A percentile compares a stretch with the other conserved stretches of the same genome.
Conservation (phyloP, 2,888 invertebrate species). For the Euproctis similis region DNA sequence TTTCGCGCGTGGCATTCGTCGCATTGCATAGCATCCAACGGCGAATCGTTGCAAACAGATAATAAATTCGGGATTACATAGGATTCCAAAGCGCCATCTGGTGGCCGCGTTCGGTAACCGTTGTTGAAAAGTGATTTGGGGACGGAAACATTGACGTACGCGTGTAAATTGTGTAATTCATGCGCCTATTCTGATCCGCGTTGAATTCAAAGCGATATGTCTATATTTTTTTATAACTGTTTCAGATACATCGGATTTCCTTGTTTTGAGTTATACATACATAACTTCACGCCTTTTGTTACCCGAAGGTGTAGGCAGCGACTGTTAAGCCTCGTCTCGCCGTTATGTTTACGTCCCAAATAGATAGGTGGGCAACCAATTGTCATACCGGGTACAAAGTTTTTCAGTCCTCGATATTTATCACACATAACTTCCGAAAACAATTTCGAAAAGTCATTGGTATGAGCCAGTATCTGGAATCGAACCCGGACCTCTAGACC, state of each 20-base stretch:
- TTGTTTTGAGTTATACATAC: too few species aligned
- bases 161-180: slow-evolving; percentile 31
- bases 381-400: too few species aligned
- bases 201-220: slow-evolving; percentile 15
- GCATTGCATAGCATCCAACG: slow-evolving; percentile 43
- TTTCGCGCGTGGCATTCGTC: slow-evolving; percentile 35
- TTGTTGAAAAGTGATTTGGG: slow-evolving; percentile 50
- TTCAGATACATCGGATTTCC: slow-evolving; percentile 7
- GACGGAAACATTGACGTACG: slow-evolving; percentile 30
- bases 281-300: too few species aligned
- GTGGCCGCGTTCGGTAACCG: slow-evolving; percentile 26
- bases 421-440: too few species aligned
- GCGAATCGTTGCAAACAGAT: slow-evolving; percentile 45
- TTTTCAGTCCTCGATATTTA: too few species aligned
- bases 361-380: too few species aligned
- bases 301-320: too few species aligned
- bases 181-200: slow-evolving; percentile 16
- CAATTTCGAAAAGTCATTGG: too few species aligned
- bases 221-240: slow-evolving; percentile 10
- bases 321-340: too few species aligned
- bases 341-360: too few species aligned
- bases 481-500: too few species aligned
- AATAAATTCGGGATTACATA: slow-evolving; percentile 48
- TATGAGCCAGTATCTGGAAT: too few species aligned
- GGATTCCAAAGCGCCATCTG: slow-evolving; percentile 50